Conservation (phyloP, 30 jellyfish, hydroid and myxozoan species). For the Pseudorhiza aurosa region DNA sequence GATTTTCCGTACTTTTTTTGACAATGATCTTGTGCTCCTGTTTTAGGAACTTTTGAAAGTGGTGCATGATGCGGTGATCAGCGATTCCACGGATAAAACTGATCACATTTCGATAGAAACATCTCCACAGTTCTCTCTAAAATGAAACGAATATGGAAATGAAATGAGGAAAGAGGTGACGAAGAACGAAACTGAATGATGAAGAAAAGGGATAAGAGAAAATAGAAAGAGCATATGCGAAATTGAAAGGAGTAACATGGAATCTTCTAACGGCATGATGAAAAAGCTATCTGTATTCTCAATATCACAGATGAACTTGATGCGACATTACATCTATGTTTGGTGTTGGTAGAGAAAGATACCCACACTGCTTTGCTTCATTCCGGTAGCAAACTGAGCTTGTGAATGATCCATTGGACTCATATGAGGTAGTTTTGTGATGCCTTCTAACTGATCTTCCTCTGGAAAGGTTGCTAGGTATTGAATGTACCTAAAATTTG, state of each 20-base stretch:
- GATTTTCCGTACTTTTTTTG: slow-evolving; percentile 55
- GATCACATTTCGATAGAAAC: slow-evolving; percentile 75
- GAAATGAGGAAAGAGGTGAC: too few species aligned
- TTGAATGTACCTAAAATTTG: slow-evolving; percentile 59
- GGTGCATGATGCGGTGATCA: slow-evolving; percentile 35
- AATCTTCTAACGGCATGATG: too few species aligned
- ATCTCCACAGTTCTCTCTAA: slow-evolving; percentile 80
- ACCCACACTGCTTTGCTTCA: slow-evolving; percentile 74
- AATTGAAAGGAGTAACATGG: too few species aligned
- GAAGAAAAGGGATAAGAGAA: too few species aligned
- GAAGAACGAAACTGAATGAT: too few species aligned
- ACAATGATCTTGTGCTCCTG: slow-evolving; percentile 60
- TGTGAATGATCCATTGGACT: slow-evolving; percentile 19
- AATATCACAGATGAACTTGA: too few species aligned
- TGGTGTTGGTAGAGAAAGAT: too few species aligned
- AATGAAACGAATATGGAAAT: too few species aligned
- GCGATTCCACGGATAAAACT: slow-evolving; percentile 90
- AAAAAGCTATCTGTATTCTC: too few species aligned
- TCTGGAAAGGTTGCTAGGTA: slow-evolving; percentile 77
- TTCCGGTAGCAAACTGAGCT: slow-evolving; percentile 10
- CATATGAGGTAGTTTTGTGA: slow-evolving; percentile 64
- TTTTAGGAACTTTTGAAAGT: slow-evolving; percentile 68
- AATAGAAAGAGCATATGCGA: too few species aligned
- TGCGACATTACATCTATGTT: too few species aligned
- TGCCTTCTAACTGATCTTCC: slow-evolving; percentile 77